Conservation (phyloP, 2,113 vertebrate genomes). For the Scytalopus superciliaris region DNA sequence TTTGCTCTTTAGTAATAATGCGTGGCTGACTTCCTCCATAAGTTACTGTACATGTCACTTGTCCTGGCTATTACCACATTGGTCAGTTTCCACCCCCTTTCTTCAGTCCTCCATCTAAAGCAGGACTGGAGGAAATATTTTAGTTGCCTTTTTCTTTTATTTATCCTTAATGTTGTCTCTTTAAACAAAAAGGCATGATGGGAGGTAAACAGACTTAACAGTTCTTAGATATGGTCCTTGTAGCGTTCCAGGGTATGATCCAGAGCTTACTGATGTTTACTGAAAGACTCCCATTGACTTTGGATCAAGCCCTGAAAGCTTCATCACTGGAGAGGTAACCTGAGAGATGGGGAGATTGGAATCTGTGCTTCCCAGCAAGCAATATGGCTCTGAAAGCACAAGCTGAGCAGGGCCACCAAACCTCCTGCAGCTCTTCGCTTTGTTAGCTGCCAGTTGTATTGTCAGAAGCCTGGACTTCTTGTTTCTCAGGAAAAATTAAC, state of each 20-base stretch:
- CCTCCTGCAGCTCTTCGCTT: slow-evolving; percentile 17
- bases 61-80: not conserved
- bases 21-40: not conserved
- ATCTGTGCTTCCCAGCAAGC: slow-evolving; percentile 48
- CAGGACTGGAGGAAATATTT: not conserved
- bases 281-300: slow-evolving; percentile 16
- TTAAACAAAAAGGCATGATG: slow-evolving; percentile 34
- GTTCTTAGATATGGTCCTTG: not conserved
- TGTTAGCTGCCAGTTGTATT: not conserved
- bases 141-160: not conserved
- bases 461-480: not conserved
- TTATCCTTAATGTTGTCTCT: not conserved
- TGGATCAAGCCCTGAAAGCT: slow-evolving; percentile 10
- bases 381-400: slow-evolving; percentile 11
- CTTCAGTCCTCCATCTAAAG: not conserved
- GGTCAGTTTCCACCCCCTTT: not conserved
- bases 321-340: slow-evolving; percentile 57
- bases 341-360: slow-evolving; percentile 59
- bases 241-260: slow-evolving; percentile 17
- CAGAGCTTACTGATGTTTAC: slow-evolving; percentile 7
- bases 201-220: slow-evolving; percentile 17
- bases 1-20: not conserved
- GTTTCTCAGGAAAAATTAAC: not conserved
- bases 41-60: not conserved
- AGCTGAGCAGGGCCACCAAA: slow-evolving; percentile 37